A percentile compares a stretch with the other conserved stretches of the same genome.
phyloP scores from a whole-genome alignment of 2,797 vertebrate species.

The Sebastes minor region DNA sequence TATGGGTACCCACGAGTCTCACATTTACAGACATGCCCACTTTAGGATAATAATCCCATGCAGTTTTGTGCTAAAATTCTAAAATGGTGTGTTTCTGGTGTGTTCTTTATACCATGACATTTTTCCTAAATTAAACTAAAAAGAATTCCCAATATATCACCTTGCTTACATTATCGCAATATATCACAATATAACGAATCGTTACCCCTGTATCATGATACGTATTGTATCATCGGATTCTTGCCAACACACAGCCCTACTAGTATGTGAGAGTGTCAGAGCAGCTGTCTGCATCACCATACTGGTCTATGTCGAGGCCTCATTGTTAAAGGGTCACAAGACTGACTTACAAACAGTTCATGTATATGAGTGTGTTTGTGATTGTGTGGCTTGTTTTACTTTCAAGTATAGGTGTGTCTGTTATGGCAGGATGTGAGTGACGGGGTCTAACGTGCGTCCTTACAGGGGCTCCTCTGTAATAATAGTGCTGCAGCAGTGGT shows the following conservation, averaged over 20 bases:
- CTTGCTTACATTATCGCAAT: no score
- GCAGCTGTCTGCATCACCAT: background rate
- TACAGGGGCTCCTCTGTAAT: background rate
- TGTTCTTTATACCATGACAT: no score
- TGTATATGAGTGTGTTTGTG: background rate
- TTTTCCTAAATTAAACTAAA: no score
- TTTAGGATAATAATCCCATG: no score
- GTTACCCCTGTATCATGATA: no score
- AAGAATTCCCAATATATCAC: no score
- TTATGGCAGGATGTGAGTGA: slow-evolving; percentile 11
- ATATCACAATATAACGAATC: no score
- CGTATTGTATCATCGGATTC: no score
- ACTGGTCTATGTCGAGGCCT: background rate
- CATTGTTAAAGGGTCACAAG: background rate
- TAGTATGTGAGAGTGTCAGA: background rate
- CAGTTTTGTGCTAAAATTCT: no score
- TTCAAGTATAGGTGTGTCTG: background rate
- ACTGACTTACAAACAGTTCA: background rate
- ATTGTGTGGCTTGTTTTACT: background rate
- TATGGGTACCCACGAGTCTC: no score
- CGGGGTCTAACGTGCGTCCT: background rate
- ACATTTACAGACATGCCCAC: no score
- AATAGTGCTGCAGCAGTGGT: background rate
- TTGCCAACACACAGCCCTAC: background rate
- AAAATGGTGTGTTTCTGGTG: no score